A percentile compares a stretch with the other conserved stretches of the same genome.
Conservation (phyloP, 2,888 invertebrate genomes). For the Spicauda simplicius region DNA sequence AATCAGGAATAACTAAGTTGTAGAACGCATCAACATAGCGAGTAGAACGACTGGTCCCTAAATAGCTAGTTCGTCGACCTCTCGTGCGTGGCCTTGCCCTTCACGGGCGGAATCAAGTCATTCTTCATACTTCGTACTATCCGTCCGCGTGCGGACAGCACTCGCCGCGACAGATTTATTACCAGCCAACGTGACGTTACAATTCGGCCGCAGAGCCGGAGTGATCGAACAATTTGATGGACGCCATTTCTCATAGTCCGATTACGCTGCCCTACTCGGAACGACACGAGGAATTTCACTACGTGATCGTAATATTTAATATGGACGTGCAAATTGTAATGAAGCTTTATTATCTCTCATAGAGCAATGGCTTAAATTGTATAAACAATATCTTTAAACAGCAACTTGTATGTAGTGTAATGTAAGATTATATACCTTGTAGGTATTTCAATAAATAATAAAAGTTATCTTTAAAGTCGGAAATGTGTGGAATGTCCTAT, state of each 20-base stretch:
- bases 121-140: conserved; percentile 49
- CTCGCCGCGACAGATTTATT: conserved; percentile 43
- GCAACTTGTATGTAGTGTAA: no score
- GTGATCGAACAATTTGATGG: conserved; percentile 33
- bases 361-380: not conserved
- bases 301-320: conserved; percentile 37
- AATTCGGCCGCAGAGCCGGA: conserved; percentile 40
- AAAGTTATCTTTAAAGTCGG: no score
- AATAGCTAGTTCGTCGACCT: conserved; percentile 68
- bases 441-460: no score
- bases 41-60: conserved; percentile 56
- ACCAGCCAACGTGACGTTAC: conserved; percentile 38
- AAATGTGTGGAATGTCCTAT: no score
- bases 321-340: conserved; percentile 29
- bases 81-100: conserved; percentile 73
- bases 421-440: no score
- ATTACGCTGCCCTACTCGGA: conserved; percentile 33
- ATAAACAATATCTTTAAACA: no score
- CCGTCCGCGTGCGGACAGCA: conserved; percentile 40
- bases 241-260: conserved; percentile 32
- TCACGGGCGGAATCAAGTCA: conserved; percentile 60
- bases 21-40: conserved; percentile 31
- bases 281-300: conserved; percentile 38
- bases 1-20: not conserved
- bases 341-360: not conserved